Evolutionary conservation across 2,888 invertebrate genomes (phyloP), one percentile per base, ranked within the genome.

Genomic region (Phyllotreta cruciferae): DNA sequence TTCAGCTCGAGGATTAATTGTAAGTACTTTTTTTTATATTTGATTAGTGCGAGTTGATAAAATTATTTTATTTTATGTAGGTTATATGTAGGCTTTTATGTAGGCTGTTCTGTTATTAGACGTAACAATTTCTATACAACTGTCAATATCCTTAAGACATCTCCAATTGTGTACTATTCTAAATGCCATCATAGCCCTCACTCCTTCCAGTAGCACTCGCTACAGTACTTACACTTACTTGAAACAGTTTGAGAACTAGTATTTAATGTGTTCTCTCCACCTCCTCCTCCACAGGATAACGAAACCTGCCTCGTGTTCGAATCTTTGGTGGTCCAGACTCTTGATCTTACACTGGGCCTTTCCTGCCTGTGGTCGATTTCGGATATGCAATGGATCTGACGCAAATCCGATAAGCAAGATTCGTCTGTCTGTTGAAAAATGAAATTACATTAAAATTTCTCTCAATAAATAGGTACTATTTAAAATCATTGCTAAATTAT

Each of bases 341-440:
- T 80, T 81, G 82, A 67, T 81, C 85, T 67, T 71, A 84, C 82
- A 73, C 55, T 60, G 37, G 60, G 50, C 61, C 85, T 86, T 71
- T 86, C 86, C 70, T 86, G 75, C 77, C 86, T 87, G 70, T 88
- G 88, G 70, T 87, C 87, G 54, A 72, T 79, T 62, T 82, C 81
- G 74, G 82, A 73, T 78, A 85, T 82, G 75, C 83, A 78, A 77
- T 85, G 79, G 72, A 79, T 79, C 77, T 82, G 85, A 76, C 81
- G 83, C 75, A 80, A 79, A 76, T 83, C 85, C 62, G 70, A 68
- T 72, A 79, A 81, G 66, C 83, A 83, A 81, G 83, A 84, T 74
- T 88, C 88, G 67, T 92, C 91, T 71, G 92, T 91, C 90, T 91
- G 79, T 47, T 80, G 77, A 56, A 58, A 66, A 67, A 70, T 56